Base-by-base conservation (phyloP, 2,888 invertebrate species). In the Caprella mutica region DNA sequence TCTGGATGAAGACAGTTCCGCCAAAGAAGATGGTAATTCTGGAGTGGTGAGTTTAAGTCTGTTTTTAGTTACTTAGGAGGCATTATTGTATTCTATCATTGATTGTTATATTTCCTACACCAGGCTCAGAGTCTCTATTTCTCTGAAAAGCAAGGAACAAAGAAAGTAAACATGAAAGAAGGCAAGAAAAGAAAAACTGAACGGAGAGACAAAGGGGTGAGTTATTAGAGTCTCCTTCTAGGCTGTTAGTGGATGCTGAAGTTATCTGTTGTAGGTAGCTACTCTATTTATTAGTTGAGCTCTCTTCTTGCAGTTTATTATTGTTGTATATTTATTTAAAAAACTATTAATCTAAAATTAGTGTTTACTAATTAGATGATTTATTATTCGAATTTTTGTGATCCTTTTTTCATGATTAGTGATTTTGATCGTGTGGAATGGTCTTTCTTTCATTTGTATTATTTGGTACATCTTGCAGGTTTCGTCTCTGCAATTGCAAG, bases 61-160 rank as follows among this genome's bases (percentile, higher is more conserved):
- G 30, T 33, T n/a, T n/a, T n/a, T n/a, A n/a, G n/a, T n/a, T n/a
- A 33, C 33, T 9, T 33, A 9, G 33, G 8, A 12, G 33, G 33
- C 33, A 33, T 33, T 12, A 12, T 12, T 48, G 21, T 24, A 21
- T 26, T 17, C 21, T 26, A 17, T 17, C 14, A 48, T n/a, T 26
- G 14, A 29, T 43, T 17, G n/a, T 17, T 43, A 43, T 43, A 43
- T 43, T 51, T 33, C 59, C 42, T 42, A 27, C 56, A 66, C 62
- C 65, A 70, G 68, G 69, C 71, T 4, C 69, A 71, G 60, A 72
- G 73, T 1, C 73, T 86, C 5, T 87, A 86, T 68, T 84, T 86
- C 82, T 79, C 82, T 71, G 86, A 87, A 70, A 86, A 86, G 68
- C 81, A 81, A 29, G 80, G 78, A 58, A 87, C 87, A 70, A 86